Conservation (phyloP, 2,797 vertebrate genomes). For the Sylvilagus floridanus region DNA sequence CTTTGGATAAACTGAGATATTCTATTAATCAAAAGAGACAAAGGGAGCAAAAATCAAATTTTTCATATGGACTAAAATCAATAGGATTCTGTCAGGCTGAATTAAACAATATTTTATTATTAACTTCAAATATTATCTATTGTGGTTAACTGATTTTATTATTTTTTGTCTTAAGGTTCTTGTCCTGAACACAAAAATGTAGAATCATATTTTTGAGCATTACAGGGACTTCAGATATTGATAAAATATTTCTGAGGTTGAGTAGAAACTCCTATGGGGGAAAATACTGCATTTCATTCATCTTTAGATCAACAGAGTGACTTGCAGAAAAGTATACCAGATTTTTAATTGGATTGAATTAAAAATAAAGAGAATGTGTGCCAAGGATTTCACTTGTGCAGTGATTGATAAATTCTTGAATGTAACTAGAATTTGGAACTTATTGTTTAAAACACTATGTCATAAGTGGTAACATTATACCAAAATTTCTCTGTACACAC, state of each 20-base stretch:
- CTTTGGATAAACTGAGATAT: constrained; percentile 37
- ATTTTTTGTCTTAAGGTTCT: not conserved
- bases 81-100: constrained; percentile 1
- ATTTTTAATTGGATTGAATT: constrained; percentile 3
- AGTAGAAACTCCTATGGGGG: not conserved
- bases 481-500: not conserved
- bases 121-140: constrained; percentile 62
- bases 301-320: not conserved
- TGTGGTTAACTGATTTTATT: constrained; percentile 63
- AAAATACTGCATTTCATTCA: constrained; percentile 14
- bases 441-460: not conserved
- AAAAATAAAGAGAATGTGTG: not conserved
- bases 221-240: not conserved
- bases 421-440: not conserved
- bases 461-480: not conserved
- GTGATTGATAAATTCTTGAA: not conserved
- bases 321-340: not conserved
- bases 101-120: constrained; percentile 55
- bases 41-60: constrained; percentile 57
- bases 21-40: constrained; percentile 65
- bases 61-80: constrained; percentile 49
- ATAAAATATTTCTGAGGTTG: not conserved
- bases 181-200: not conserved
- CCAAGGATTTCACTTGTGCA: not conserved
- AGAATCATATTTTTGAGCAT: not conserved